Percentiles rank a stretch among this genome's conserved stretches.
These are phyloP conservation scores for Lathronympha strigana DNA, from an alignment of 2,888 invertebrate genomes.

Conservation along the genomic window DNA sequence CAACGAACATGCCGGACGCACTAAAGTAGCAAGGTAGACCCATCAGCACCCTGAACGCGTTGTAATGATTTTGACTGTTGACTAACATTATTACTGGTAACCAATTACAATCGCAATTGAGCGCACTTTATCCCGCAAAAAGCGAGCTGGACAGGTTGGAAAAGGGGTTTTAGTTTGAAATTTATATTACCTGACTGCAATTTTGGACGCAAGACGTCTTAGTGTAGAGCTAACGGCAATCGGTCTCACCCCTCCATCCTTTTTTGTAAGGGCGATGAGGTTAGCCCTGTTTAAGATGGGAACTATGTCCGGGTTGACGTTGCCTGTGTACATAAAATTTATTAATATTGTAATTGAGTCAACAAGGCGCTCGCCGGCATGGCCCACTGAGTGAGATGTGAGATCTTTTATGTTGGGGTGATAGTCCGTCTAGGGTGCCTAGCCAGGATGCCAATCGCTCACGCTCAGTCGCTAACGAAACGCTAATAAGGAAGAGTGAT, in stretches of 20 bases:
- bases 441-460: too few species aligned
- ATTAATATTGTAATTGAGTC: not conserved
- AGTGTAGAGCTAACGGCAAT: not conserved
- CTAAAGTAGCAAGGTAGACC: too few species aligned
- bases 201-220: not conserved
- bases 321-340: not conserved
- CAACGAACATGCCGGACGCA: too few species aligned
- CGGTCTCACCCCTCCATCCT: not conserved
- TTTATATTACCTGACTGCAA: not conserved
- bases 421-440: conserved; percentile 1
- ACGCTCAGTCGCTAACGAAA: too few species aligned
- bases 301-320: not conserved
- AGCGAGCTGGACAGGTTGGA: too few species aligned
- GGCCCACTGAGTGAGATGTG: not conserved
- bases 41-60: too few species aligned
- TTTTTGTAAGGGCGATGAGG: not conserved
- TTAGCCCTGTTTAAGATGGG: not conserved
- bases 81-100: too few species aligned
- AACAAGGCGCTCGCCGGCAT: not conserved
- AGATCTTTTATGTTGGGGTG: conserved; percentile 5
- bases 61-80: too few species aligned
- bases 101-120: too few species aligned
- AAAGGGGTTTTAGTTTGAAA: not conserved
- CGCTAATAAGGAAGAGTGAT: too few species aligned
- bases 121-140: too few species aligned